phyloP scores from a whole-genome alignment of 2,888 invertebrate genomes.

The Panopea generosa region DNA sequence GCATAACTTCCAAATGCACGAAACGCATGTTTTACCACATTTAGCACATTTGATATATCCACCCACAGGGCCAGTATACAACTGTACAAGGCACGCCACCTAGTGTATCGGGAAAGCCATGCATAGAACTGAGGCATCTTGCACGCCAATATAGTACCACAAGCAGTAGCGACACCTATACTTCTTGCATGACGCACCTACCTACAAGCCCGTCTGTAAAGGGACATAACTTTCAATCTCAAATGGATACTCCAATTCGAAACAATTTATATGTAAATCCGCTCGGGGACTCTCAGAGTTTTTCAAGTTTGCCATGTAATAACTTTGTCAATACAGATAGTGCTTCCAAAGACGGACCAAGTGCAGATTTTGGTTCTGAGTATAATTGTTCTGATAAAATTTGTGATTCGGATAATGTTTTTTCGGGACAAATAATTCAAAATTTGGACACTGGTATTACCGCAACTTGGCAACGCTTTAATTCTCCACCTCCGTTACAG shows the following conservation, averaged over 20 bases:
- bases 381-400: constrained; percentile 38
- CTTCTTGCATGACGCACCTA: constrained; percentile 98
- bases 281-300: constrained; percentile 72
- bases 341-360: constrained; percentile 50
- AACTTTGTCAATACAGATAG: constrained; percentile 53
- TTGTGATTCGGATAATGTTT: constrained; percentile 58
- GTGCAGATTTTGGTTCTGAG: constrained; percentile 35
- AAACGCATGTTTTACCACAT: constrained; percentile 41
- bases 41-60: constrained; percentile 56
- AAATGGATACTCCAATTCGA: constrained; percentile 46
- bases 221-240: constrained; percentile 49
- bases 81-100: constrained; percentile 49
- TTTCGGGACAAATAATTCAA: constrained; percentile 76
- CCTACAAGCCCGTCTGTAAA: constrained; percentile 76
- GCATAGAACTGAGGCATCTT: constrained; percentile 81
- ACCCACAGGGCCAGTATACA: constrained; percentile 50
- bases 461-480: constrained; percentile 78
- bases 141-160: constrained; percentile 85
- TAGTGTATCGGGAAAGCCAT: constrained; percentile 68
- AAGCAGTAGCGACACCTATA: constrained; percentile 97
- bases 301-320: constrained; percentile 50
- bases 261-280: constrained; percentile 84
- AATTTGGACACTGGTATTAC: constrained; percentile 76
- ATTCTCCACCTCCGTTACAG: constrained; percentile 69
- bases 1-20: constrained; percentile 13